phyloP scores from a whole-genome alignment of 2,888 invertebrate species.

The Erpobdella octoculata region DNA sequence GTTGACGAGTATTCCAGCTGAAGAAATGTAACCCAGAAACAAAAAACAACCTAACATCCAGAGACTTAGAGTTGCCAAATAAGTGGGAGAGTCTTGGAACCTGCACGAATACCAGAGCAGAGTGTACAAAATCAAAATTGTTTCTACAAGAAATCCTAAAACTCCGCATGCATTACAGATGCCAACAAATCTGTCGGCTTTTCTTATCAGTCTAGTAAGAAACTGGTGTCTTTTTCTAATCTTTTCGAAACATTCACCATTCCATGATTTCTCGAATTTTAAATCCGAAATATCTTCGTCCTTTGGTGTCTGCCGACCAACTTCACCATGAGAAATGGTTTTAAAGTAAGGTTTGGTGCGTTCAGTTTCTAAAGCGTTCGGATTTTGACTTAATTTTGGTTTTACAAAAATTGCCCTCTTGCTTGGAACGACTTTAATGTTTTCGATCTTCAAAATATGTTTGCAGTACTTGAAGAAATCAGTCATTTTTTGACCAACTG shows the following conservation, averaged over 20 bases:
- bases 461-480: background rate
- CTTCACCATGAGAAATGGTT: too few relatives aligned
- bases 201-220: conserved; percentile 5
- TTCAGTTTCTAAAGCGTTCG: too few relatives aligned
- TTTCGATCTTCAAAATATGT: too few relatives aligned
- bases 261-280: too few relatives aligned
- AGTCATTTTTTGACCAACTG: background rate
- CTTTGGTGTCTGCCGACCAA: background rate
- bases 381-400: too few relatives aligned
- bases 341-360: too few relatives aligned
- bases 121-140: background rate
- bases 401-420: too few relatives aligned
- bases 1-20: background rate
- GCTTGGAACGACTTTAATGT: too few relatives aligned
- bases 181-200: background rate
- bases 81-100: background rate
- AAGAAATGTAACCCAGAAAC: background rate
- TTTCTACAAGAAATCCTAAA: background rate
- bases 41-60: background rate
- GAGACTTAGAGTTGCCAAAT: background rate
- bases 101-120: conserved; percentile 1
- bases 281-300: background rate
- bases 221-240: conserved; percentile 5
- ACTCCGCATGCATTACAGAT: conserved; percentile 9
- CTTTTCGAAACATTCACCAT: background rate